Evolutionary conservation across 2,888 invertebrate species (phyloP).

Genomic region (Odontocolon sp.): DNA sequence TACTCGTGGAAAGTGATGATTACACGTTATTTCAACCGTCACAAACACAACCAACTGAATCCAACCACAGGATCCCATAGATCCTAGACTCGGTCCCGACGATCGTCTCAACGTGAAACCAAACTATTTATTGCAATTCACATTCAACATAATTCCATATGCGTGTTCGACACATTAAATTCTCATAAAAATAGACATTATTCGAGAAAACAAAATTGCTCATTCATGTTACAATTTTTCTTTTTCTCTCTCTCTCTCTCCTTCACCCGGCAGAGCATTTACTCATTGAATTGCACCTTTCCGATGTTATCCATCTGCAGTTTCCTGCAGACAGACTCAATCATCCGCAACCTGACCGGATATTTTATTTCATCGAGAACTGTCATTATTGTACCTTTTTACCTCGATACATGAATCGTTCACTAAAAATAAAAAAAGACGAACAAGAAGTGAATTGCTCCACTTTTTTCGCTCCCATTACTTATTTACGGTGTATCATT

Average conservation of each 20-base stretch:
- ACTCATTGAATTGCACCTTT: constrained; percentile 4
- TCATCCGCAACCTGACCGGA: constrained; percentile 45
- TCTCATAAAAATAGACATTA: constrained; percentile 21
- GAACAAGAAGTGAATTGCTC: neutral
- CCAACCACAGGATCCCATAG: neutral
- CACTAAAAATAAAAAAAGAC: too few relatives aligned
- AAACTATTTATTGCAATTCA: constrained; percentile 25
- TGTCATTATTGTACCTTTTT: constrained; percentile 34
- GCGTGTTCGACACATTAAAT: constrained; percentile 38
- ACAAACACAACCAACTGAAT: neutral
- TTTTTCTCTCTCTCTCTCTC: constrained; percentile 17
- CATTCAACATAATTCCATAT: constrained; percentile 28
- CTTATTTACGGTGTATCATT: too few relatives aligned
- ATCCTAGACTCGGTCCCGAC: neutral
- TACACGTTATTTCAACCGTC: constrained; percentile 18
- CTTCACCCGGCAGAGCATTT: neutral
- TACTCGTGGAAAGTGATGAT: constrained; percentile 48
- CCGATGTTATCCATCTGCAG: neutral
- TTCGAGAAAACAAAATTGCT: constrained; percentile 22
- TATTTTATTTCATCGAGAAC: constrained; percentile 52
- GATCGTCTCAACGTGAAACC: too few relatives aligned
- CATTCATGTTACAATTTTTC: constrained; percentile 39
- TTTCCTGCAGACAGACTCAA: constrained; percentile 15
- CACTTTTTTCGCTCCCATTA: constrained; percentile 3
- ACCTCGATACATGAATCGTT: constrained; percentile 6